Evolutionary conservation across 2,888 invertebrate genomes (phyloP), one percentile per base, ranked within the genome.

Genomic region (Portevinia maculata): DNA sequence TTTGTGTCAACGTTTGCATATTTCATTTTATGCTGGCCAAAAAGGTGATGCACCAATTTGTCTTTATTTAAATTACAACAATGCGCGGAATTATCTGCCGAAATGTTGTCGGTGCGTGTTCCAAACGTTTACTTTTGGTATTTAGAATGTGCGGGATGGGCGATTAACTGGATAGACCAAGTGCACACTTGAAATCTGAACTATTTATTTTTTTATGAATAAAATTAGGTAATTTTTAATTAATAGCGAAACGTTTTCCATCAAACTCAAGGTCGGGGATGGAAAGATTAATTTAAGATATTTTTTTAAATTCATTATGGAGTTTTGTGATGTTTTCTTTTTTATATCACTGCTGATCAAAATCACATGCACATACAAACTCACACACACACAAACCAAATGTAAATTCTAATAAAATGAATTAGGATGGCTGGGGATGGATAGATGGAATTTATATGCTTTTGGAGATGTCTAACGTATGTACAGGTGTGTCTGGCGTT

Each of bases 261-360:
- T 64, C 64, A 60, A 13, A 59, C 39, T 70, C 69, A 75, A 69
- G 79, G 79, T 57, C 53, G 53, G 59, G 48, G 62, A 11, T 39
- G 37, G 17, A 74, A 32, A 62, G 24, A 64, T 57, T 64, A 74
- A 74, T 21, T 74, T 64, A 65, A 74, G 64, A 64, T 44, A 39
- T 59, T 50, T 46, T 50, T 30, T 37, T 37, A 17, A 13, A 32
- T 32, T 41, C 34, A 41, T 64, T 30, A 28, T 34, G 50, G 34
- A 64, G 21, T 52, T 55, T 13, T 13, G 32, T 8, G 21, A 34
- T 71, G 50, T 71, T 50, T 71, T 73, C 30, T 3, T 19, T 19
- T 44, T 15, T 17, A 8, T 30, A 30, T 46, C 34, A 15, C 50
- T 62, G 46, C 19, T 0, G 15, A 39, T 39, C 39, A 48, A 28